Conservation (phyloP, 2,888 invertebrate genomes). For the Mythimna vitellina region DNA sequence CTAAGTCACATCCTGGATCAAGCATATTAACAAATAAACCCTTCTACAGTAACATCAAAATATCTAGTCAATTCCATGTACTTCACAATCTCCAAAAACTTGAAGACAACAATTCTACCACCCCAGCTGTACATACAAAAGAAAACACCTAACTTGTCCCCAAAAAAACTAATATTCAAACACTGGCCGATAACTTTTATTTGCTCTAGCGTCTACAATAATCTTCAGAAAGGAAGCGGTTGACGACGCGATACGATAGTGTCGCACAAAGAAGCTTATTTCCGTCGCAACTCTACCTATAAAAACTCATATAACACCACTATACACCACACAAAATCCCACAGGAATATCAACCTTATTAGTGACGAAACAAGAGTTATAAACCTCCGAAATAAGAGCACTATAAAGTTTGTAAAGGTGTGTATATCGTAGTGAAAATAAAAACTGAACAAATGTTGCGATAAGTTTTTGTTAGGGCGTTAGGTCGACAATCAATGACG, state of each 20-base stretch:
- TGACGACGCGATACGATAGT: constrained; percentile 87
- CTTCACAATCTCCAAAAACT: constrained; percentile 1
- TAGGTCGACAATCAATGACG: constrained; percentile 85
- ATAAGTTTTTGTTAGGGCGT: constrained; percentile 89
- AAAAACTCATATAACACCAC: constrained; percentile 78
- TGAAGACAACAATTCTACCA: constrained; percentile 34
- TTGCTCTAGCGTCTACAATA: constrained; percentile 86
- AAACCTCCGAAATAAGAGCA: constrained; percentile 22
- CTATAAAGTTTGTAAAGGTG: constrained; percentile 77
- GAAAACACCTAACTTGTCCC: constrained; percentile 52
- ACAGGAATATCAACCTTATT: constrained; percentile 66
- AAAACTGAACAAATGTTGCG: constrained; percentile 89
- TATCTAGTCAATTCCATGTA: background rate
- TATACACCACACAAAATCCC: constrained; percentile 53
- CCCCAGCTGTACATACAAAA: constrained; percentile 62
- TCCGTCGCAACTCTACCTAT: constrained; percentile 84
- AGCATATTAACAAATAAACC: background rate
- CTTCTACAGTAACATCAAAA: background rate
- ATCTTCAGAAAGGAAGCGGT: constrained; percentile 88
- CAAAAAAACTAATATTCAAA: constrained; percentile 67
- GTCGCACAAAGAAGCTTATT: constrained; percentile 90
- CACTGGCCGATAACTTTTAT: constrained; percentile 83
- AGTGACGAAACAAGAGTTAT: background rate
- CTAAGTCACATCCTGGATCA: background rate
- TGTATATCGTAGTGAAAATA: constrained; percentile 87